A percentile compares a stretch with the other conserved stretches of the same genome.
Evolutionary conservation across 2,113 vertebrate genomes (phyloP).

Genomic region (Azemiops feae): DNA sequence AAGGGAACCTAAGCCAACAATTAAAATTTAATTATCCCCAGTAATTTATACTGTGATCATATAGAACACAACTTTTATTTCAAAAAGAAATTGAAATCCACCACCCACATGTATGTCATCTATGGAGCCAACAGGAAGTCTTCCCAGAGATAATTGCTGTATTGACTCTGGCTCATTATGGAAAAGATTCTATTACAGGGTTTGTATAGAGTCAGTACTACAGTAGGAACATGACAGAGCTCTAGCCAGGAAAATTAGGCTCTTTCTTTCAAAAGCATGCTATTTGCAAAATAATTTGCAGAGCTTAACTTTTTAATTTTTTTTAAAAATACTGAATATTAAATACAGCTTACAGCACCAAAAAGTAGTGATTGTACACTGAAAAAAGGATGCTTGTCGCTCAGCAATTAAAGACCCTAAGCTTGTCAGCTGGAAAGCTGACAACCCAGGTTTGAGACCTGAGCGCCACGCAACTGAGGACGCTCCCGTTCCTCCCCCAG

Average conservation of each 20-base stretch:
- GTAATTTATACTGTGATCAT: background rate
- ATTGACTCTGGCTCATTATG: background rate
- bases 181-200: background rate
- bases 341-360: background rate
- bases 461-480: background rate
- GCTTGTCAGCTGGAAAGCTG: background rate
- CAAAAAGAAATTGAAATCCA: background rate
- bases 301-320: background rate
- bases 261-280: background rate
- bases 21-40: background rate
- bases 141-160: background rate
- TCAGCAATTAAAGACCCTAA: background rate
- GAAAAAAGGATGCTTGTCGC: background rate
- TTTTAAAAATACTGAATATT: background rate
- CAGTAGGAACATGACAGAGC: background rate
- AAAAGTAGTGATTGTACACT: background rate
- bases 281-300: background rate
- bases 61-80: background rate
- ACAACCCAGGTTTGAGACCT: background rate
- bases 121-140: background rate
- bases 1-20: background rate
- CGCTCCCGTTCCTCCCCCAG: background rate
- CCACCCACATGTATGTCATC: background rate
- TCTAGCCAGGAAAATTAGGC: background rate
- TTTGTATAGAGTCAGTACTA: background rate